Evolutionary conservation across 1,140 invertebrate genomes (phyloP).

Genomic region (Drosophila suzukii): DNA sequence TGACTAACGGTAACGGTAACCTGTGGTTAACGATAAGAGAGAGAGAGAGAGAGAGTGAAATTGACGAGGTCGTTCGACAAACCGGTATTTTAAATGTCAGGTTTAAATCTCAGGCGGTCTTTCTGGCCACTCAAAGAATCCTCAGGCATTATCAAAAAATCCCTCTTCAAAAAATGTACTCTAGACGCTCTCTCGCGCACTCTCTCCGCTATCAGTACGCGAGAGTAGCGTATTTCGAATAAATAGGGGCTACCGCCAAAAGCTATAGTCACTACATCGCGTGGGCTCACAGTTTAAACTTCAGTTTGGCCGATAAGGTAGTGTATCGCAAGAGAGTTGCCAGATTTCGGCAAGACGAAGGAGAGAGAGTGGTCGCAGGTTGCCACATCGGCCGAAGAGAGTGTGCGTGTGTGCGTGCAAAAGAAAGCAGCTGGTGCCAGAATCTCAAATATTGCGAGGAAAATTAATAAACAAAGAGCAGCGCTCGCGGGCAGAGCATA

Average conservation of each 20-base stretch:
- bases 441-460: constrained; percentile 63
- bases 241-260: constrained; percentile 46
- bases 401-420: constrained; percentile 16
- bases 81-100: constrained; percentile 27
- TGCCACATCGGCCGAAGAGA: constrained; percentile 18
- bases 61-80: constrained; percentile 8
- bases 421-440: constrained; percentile 47
- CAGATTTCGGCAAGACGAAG: background rate
- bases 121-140: constrained; percentile 6
- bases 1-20: constrained; percentile 17
- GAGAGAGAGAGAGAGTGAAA: constrained; percentile 1
- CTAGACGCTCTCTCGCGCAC: constrained; percentile 2
- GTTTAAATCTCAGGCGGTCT: constrained; percentile 19
- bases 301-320: constrained; percentile 36
- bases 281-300: constrained; percentile 12
- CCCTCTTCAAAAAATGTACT: constrained; percentile 33
- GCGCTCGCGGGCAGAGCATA: constrained; percentile 24
- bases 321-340: constrained; percentile 1
- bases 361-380: background rate
- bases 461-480: constrained; percentile 56
- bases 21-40: constrained; percentile 29
- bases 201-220: constrained; percentile 35
- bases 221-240: constrained; percentile 38
- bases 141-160: constrained; percentile 61
- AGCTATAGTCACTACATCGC: constrained; percentile 48